These are phyloP conservation scores for Graptemys geographica DNA, from an alignment of 2,797 vertebrate species.

Conservation along the genomic window DNA sequence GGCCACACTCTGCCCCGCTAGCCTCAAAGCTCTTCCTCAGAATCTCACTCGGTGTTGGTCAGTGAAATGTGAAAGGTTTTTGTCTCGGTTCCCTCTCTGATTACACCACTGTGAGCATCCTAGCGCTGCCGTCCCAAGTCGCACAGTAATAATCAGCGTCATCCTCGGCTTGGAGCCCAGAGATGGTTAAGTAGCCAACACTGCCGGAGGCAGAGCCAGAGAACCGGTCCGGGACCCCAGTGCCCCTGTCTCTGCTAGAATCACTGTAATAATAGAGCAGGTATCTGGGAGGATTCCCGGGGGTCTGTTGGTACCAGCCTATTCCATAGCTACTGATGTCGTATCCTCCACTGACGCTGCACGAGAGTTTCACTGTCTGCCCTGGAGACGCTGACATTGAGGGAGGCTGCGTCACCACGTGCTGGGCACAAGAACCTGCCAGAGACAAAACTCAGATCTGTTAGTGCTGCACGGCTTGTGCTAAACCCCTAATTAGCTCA, in stretches of 20 bases:
- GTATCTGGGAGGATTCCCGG: neutral
- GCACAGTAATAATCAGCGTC: neutral
- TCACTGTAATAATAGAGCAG: neutral
- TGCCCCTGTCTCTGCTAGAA: neutral
- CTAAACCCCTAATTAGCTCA: neutral
- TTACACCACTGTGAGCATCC: neutral
- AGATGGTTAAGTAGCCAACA: neutral
- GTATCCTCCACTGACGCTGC: conserved; percentile 6
- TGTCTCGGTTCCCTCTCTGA: too few relatives aligned
- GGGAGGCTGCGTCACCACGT: neutral
- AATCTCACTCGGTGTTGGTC: too few relatives aligned
- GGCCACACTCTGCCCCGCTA: too few relatives aligned
- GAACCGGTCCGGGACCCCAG: neutral
- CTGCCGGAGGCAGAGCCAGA: conserved; percentile 2
- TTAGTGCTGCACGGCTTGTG: neutral
- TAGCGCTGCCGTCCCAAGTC: neutral
- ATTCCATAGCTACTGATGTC: conserved; percentile 3
- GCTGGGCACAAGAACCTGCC: conserved; percentile 28
- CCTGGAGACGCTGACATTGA: neutral
- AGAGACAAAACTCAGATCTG: neutral
- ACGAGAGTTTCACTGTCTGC: conserved; percentile 38
- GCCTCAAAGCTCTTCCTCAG: too few relatives aligned
- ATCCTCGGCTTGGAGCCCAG: neutral
- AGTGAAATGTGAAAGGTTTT: too few relatives aligned
- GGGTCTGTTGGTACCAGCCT: conserved; percentile 18